Percentiles rank a stretch among this genome's conserved stretches.
Conservation (phyloP, 2,888 invertebrate species). For the Folsomia manolachei region DNA sequence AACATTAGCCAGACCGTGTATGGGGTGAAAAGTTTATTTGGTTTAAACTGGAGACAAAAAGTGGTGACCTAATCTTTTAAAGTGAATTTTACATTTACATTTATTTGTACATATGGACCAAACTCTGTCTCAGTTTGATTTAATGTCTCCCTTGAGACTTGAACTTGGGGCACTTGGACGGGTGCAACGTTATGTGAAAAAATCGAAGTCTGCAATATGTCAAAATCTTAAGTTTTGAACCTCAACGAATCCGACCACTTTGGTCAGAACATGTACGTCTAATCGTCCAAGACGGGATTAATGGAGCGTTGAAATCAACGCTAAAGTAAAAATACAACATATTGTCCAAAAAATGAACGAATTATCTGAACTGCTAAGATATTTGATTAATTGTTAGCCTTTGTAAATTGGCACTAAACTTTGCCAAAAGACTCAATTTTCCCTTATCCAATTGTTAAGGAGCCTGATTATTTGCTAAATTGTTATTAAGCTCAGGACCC, state of each 20-base stretch:
- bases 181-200: no score
- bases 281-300: not conserved
- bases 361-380: no score
- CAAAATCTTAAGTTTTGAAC: not conserved
- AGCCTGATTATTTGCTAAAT: no score
- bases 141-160: constrained; percentile 4
- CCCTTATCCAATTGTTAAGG: no score
- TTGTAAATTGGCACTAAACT: no score
- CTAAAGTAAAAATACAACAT: not conserved
- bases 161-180: no score
- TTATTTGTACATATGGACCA: constrained; percentile 6
- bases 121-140: constrained; percentile 27
- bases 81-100: constrained; percentile 24
- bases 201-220: not conserved
- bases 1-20: not conserved
- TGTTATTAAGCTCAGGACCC: no score
- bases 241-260: not conserved
- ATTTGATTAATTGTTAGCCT: no score
- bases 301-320: not conserved
- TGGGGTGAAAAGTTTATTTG: not conserved
- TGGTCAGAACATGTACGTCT: not conserved
- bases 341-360: not conserved
- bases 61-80: not conserved
- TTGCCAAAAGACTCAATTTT: no score
- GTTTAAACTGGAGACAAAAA: not conserved